These are phyloP conservation scores for Dinocampus coccinellae DNA, from an alignment of 2,888 invertebrate species.

Conservation along the genomic window DNA sequence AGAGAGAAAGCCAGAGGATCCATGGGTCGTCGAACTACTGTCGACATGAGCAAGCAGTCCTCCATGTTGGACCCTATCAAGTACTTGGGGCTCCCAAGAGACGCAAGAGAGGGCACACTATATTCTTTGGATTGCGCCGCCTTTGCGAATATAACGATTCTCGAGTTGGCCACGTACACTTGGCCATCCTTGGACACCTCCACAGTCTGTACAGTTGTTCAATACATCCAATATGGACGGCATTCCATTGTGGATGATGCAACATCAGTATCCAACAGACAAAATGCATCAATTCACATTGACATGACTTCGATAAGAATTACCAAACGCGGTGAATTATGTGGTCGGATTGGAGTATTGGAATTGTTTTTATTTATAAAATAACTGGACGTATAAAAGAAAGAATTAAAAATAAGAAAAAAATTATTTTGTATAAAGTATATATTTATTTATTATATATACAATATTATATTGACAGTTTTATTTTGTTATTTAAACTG, in stretches of 20 bases:
- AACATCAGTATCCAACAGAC: constrained; percentile 22
- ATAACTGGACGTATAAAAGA: background rate
- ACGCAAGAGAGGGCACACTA: constrained; percentile 14
- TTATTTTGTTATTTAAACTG: constrained; percentile 12
- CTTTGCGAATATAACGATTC: constrained; percentile 12
- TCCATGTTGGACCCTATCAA: constrained; percentile 6
- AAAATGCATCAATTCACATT: background rate
- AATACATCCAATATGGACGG: constrained; percentile 12
- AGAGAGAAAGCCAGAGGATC: constrained; percentile 41
- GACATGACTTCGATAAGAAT: background rate
- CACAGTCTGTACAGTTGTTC: background rate
- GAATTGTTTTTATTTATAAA: constrained; percentile 35
- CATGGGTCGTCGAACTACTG: constrained; percentile 62
- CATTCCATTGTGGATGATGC: constrained; percentile 18
- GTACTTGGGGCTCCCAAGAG: constrained; percentile 35
- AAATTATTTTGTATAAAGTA: background rate
- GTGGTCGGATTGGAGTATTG: constrained; percentile 7
- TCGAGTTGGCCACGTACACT: constrained; percentile 1
- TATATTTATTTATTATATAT: background rate
- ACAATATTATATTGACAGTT: constrained; percentile 21
- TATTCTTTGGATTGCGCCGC: constrained; percentile 26
- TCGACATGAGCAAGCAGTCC: constrained; percentile 28
- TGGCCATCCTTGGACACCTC: constrained; percentile 3
- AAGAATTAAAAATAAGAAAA: constrained; percentile 40
- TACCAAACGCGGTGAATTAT: constrained; percentile 19